Conservation (phyloP, 2,888 invertebrate genomes). For the Macropis europaea region DNA sequence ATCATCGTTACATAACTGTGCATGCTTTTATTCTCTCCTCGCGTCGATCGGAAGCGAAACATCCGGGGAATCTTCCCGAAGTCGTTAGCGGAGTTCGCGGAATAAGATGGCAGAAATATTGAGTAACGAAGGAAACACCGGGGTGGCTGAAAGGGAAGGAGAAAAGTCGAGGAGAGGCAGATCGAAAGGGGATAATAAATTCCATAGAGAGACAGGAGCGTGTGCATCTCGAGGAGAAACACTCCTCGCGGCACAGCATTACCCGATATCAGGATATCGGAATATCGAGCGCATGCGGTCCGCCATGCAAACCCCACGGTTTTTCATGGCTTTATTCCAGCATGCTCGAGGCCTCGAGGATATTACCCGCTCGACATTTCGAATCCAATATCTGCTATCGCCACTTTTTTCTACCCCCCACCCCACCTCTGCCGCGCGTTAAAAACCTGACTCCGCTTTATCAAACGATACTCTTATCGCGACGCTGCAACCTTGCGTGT, state of each 20-base stretch:
- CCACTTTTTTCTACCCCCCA: conserved; percentile 11
- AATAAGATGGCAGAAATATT: too few relatives aligned
- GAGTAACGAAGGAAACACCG: too few relatives aligned
- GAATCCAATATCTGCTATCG: conserved; percentile 58
- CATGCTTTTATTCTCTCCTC: too few relatives aligned
- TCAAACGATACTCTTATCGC: too few relatives aligned
- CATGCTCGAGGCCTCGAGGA: conserved; percentile 44
- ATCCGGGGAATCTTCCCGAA: too few relatives aligned
- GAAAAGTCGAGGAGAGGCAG: too few relatives aligned
- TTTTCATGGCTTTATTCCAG: conserved; percentile 59
- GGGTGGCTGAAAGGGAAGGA: too few relatives aligned
- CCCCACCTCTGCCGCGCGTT: conserved; percentile 8
- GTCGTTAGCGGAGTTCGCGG: too few relatives aligned
- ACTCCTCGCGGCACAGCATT: conserved; percentile 34
- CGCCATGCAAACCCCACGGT: conserved; percentile 55
- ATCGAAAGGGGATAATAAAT: conserved; percentile 57
- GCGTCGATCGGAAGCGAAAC: too few relatives aligned
- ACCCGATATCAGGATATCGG: conserved; percentile 64
- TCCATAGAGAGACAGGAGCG: conserved; percentile 43
- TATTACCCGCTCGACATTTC: conserved; percentile 57
- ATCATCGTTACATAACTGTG: too few relatives aligned
- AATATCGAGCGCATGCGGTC: conserved; percentile 60
- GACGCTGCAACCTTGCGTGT: too few relatives aligned
- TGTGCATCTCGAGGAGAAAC: conserved; percentile 52
- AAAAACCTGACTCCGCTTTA: not conserved